These are phyloP conservation scores for Dione vanillae DNA, from an alignment of 2,888 invertebrate species.

Conservation along the genomic window DNA sequence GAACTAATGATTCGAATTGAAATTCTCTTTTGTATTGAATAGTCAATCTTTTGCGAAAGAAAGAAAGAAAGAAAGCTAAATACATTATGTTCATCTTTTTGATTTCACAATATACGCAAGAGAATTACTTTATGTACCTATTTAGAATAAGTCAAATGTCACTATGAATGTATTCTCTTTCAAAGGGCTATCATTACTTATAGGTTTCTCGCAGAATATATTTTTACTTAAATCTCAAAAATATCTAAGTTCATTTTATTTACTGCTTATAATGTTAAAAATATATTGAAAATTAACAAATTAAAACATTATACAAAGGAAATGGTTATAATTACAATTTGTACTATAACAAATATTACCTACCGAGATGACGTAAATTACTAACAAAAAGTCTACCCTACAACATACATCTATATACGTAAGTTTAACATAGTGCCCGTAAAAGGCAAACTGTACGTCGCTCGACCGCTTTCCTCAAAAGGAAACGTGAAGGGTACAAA, in stretches of 20 bases:
- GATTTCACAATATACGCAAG: too few species aligned
- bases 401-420: neutral
- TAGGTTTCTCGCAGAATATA: neutral
- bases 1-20: too few species aligned
- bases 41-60: too few species aligned
- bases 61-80: too few species aligned
- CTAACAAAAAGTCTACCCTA: neutral
- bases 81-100: too few species aligned
- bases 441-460: constrained; percentile 12
- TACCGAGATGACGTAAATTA: neutral
- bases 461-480: neutral
- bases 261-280: too few species aligned
- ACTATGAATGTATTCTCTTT: too few species aligned
- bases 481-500: constrained; percentile 21
- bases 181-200: neutral
- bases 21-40: too few species aligned
- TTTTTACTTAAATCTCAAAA: neutral
- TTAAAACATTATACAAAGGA: neutral
- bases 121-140: too few species aligned
- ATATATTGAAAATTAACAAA: neutral
- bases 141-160: too few species aligned
- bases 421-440: neutral
- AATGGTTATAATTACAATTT: neutral
- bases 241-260: too few species aligned
- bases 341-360: neutral